Percentiles rank a stretch among this genome's conserved stretches.
phyloP scores from a whole-genome alignment of 2,113 vertebrate species.

The Mobula birostris region DNA sequence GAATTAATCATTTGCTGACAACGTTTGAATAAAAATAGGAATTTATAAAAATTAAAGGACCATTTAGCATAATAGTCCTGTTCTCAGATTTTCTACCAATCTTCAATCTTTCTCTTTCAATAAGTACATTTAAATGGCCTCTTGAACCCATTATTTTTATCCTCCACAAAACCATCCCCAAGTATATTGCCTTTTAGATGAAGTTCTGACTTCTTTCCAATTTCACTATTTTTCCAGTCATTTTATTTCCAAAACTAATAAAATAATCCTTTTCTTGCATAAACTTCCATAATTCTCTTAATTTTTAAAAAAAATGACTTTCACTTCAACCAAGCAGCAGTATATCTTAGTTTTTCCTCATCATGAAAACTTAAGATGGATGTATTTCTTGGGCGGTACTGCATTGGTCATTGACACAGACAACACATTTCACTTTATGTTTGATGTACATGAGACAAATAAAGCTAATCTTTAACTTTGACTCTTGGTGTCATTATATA shows the following conservation, averaged over 20 bases:
- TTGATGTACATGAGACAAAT: too few relatives aligned
- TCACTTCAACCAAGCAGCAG: background rate
- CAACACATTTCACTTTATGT: too few relatives aligned
- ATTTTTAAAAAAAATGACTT: background rate
- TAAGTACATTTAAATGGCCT: background rate
- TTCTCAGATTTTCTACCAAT: background rate
- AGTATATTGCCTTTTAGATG: background rate
- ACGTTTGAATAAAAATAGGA: background rate
- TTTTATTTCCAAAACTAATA: background rate
- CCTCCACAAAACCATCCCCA: background rate
- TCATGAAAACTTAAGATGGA: background rate
- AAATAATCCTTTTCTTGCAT: background rate
- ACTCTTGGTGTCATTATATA: background rate
- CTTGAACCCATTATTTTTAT: background rate
- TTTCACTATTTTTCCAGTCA: background rate
- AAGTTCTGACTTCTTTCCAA: background rate
- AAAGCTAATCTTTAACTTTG: background rate
- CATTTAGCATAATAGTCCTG: background rate
- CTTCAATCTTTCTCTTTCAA: background rate
- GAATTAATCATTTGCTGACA: background rate
- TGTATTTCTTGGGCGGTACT: background rate
- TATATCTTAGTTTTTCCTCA: background rate
- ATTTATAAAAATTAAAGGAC: background rate
- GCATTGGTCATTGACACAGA: too few relatives aligned
- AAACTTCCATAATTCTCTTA: background rate